Evolutionary conservation across 2,888 invertebrate genomes (phyloP).

Genomic region (Andrena bucephala): DNA sequence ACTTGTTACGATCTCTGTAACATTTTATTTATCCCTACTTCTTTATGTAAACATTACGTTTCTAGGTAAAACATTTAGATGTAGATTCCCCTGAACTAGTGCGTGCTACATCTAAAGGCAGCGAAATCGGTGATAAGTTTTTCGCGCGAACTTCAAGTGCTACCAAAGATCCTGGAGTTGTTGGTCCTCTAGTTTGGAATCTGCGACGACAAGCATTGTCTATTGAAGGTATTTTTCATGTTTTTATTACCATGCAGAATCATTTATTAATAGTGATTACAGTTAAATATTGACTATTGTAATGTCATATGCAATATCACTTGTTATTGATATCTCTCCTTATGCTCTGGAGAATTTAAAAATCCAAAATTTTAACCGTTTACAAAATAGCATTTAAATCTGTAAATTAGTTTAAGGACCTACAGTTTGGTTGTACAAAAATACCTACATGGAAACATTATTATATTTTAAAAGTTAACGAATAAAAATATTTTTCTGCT

Average conservation of each 20-base stretch:
- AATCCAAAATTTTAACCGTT: too few relatives aligned
- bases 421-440: too few relatives aligned
- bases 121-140: slow-evolving; percentile 79
- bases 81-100: slow-evolving; percentile 79
- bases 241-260: background rate
- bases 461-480: too few relatives aligned
- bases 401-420: too few relatives aligned
- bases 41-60: slow-evolving; percentile 3
- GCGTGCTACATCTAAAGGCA: slow-evolving; percentile 61
- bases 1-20: background rate
- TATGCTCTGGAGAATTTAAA: too few relatives aligned
- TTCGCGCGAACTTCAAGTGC: slow-evolving; percentile 90
- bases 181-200: slow-evolving; percentile 94
- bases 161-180: slow-evolving; percentile 91
- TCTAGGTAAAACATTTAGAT: slow-evolving; percentile 80
- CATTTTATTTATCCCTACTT: background rate
- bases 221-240: slow-evolving; percentile 70
- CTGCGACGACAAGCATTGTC: slow-evolving; percentile 89
- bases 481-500: too few relatives aligned
- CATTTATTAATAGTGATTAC: background rate
- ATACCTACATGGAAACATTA: too few relatives aligned
- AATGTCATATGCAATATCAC: too few relatives aligned
- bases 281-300: background rate
- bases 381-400: too few relatives aligned
- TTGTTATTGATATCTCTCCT: too few relatives aligned